Conservation (phyloP, 1,140 invertebrate species). For the Maconellicoccus hirsutus region DNA sequence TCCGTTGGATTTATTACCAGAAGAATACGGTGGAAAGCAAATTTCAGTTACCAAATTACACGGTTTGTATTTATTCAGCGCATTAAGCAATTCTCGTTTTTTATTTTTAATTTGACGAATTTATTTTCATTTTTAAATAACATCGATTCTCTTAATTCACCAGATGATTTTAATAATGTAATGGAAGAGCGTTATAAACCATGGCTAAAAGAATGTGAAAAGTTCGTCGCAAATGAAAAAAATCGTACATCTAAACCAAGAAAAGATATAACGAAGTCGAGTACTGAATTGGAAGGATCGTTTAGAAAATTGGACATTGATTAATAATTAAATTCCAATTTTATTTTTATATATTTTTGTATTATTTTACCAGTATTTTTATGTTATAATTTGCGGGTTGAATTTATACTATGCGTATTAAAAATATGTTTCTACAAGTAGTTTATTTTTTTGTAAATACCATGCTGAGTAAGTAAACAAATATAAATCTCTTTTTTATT, state of each 20-base stretch:
- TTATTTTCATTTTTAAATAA: not conserved
- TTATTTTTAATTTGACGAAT: no score
- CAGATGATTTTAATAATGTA: slow-evolving; percentile 28
- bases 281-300: slow-evolving; percentile 29
- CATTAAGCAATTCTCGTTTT: no score
- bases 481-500: no score
- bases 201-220: slow-evolving; percentile 29
- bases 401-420: no score
- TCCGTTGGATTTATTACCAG: slow-evolving; percentile 23
- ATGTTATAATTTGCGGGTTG: no score
- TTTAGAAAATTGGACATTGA: slow-evolving; percentile 31
- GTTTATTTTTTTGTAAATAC: no score
- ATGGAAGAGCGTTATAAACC: slow-evolving; percentile 23
- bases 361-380: no score
- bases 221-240: slow-evolving; percentile 29
- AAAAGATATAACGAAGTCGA: slow-evolving; percentile 25
- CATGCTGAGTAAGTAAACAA: no score
- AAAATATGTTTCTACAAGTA: no score
- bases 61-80: not conserved
- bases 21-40: slow-evolving; percentile 25
- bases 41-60: not conserved
- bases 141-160: not conserved
- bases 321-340: slow-evolving; percentile 16
- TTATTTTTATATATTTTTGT: no score
- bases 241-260: slow-evolving; percentile 26